Base-by-base conservation (phyloP, 2,888 invertebrate genomes). In the Colostygia pectinataria region DNA sequence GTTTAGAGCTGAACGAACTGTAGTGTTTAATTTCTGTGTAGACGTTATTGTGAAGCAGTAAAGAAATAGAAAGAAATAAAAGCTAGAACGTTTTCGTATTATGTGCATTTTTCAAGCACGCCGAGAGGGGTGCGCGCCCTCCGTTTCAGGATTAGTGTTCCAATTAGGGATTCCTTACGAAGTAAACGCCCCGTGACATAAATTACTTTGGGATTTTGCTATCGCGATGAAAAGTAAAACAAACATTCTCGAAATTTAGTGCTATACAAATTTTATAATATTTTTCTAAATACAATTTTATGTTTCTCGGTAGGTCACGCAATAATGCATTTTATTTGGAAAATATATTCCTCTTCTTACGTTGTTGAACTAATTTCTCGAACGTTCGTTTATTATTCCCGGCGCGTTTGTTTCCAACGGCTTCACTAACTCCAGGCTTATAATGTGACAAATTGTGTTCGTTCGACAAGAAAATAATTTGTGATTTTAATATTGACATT, bases 81-180 rank as follows among this genome's bases (percentile, higher is more conserved):
- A 6, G 2, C 20, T 6, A 5, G 20, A 20, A 15, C 25, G 32
- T 34, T 40, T 39, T 37, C 32, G 9, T 42, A 38, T 32, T 38
- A 29, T 29, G 60, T 61, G 59, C 54, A 62, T 60, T 63, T 62
- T 49, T 50, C 8, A 43, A 31, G 49, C 51, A 31, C 32, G 36
- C 12, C 37, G 43, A 51, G 39, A 28, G 43, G 55, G 52, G 59
- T 55, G 55, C 37, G 44, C 48, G 47, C 55, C 50, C 59, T 54
- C 54, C 51, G 31, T 13, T 10, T 1, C 4, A 40, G 63, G 66
- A 60, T 67, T 63, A 63, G 57, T 57, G 57, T 60, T 60, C 64
- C 65, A 69, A 73, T 74, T 76, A 69, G 64, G 50, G 54, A 55
- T 53, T 59, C 60, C 63, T 55, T 62, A 63, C 61, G 61, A 55